Percentiles rank a stretch among this genome's conserved stretches.
Conservation (phyloP, 2,797 vertebrate species). For the Eulemur albifrons region DNA sequence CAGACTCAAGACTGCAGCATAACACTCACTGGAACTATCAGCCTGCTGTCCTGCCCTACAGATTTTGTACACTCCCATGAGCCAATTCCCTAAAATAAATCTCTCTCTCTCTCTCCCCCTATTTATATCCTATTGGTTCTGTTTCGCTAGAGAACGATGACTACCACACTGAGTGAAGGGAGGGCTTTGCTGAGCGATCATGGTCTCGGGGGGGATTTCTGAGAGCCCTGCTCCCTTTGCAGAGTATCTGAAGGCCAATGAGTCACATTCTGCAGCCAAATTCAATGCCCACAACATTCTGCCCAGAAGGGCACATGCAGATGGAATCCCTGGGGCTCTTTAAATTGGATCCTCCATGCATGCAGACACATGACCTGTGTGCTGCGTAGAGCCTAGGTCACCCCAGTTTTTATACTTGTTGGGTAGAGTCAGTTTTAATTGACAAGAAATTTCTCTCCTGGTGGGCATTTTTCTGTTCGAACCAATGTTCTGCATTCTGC, state of each 20-base stretch:
- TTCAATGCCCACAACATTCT: background rate
- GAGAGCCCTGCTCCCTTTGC: background rate
- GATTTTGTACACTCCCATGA: background rate
- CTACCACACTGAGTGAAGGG: background rate
- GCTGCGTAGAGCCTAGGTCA: background rate
- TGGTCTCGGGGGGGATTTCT: background rate
- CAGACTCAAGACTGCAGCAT: background rate
- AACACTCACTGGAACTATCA: background rate
- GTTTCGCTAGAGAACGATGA: background rate
- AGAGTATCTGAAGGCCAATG: background rate
- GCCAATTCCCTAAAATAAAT: background rate
- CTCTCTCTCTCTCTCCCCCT: background rate
- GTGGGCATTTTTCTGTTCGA: background rate
- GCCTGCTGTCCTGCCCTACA: background rate
- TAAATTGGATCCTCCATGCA: background rate
- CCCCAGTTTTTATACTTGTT: background rate
- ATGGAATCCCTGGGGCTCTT: background rate
- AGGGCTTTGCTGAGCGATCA: background rate
- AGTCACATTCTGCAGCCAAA: background rate
- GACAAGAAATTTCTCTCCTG: background rate
- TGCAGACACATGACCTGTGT: background rate
- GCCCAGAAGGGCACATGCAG: background rate
- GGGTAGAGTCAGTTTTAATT: background rate
- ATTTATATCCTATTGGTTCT: background rate
- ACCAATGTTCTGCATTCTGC: background rate